A percentile compares a stretch with the other conserved stretches of the same genome.
Conservation (phyloP, 2,888 invertebrate genomes). For the Autographa gamma region DNA sequence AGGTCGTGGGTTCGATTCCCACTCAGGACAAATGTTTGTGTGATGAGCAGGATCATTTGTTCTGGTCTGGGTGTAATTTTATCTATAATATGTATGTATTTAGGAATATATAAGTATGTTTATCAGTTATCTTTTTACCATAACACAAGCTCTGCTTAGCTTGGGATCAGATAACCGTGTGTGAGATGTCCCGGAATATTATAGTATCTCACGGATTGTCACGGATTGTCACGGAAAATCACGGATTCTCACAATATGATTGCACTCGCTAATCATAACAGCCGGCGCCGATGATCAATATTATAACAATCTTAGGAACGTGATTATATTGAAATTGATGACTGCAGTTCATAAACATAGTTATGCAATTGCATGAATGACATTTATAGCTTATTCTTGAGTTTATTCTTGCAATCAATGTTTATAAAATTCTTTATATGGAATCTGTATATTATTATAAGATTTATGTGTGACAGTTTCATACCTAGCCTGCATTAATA, state of each 20-base stretch:
- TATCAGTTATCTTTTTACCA: no score
- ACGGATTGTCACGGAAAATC: background rate
- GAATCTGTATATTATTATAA: conserved; percentile 12
- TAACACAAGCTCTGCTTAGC: no score
- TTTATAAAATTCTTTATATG: conserved; percentile 26
- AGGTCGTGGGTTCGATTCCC: no score
- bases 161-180: no score
- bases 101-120: no score
- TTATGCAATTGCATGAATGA: conserved; percentile 32
- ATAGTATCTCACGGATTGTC: conserved; percentile 37
- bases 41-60: no score
- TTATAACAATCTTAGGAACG: conserved; percentile 44
- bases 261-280: conserved; percentile 34
- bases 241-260: conserved; percentile 16
- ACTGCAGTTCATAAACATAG: conserved; percentile 29
- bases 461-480: conserved; percentile 7
- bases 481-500: background rate
- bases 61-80: no score
- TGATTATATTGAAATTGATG: conserved; percentile 50
- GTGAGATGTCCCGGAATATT: no score
- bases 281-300: conserved; percentile 37
- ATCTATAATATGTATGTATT: no score
- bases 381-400: conserved; percentile 13
- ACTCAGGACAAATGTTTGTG: no score
- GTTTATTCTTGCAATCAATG: conserved; percentile 29